Evolutionary conservation across 2,888 invertebrate genomes (phyloP).

Genomic region (Alitta virens): DNA sequence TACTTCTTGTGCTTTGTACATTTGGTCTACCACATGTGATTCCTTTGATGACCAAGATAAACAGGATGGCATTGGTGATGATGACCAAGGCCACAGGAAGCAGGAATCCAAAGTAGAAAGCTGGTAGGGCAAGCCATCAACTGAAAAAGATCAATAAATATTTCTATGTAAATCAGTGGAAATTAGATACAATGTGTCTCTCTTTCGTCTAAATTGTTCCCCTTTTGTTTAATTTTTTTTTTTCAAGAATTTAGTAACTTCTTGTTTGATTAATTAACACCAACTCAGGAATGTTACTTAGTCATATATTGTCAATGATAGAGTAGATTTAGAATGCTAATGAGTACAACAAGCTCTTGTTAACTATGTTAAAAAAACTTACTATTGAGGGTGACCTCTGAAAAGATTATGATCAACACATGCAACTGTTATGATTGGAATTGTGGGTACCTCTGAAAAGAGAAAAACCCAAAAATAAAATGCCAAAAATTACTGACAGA

Average conservation of each 20-base stretch:
- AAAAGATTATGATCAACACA: not conserved
- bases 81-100: slow-evolving; percentile 42
- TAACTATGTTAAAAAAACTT: not conserved
- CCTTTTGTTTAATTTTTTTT: no score
- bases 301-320: no score
- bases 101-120: slow-evolving; percentile 44
- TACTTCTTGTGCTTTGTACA: not conserved
- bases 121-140: slow-evolving; percentile 45
- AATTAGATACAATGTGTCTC: not conserved
- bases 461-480: not conserved
- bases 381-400: not conserved
- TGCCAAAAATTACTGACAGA: no score
- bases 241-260: no score
- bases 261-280: no score
- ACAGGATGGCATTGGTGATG: not conserved
- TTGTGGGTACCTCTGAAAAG: not conserved
- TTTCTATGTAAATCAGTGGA: not conserved
- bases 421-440: not conserved
- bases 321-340: not conserved
- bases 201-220: no score
- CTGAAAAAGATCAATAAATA: slow-evolving; percentile 33
- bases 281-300: no score
- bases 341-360: not conserved
- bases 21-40: not conserved
- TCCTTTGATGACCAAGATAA: not conserved